These are phyloP conservation scores for Tipula vernalis DNA, from an alignment of 2,888 invertebrate species.

Conservation along the genomic window DNA sequence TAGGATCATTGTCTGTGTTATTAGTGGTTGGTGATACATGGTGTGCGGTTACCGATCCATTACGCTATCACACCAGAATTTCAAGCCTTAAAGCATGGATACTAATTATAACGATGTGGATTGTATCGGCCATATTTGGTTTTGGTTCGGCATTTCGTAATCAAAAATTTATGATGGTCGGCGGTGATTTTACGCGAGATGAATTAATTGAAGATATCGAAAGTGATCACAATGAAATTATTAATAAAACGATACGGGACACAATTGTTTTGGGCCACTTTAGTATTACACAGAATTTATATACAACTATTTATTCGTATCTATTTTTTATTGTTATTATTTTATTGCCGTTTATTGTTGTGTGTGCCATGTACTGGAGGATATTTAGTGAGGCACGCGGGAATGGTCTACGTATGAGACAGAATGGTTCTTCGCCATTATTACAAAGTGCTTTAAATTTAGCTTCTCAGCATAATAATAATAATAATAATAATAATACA, in stretches of 20 bases:
- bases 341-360: constrained; percentile 33
- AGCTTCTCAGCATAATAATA: constrained; percentile 17
- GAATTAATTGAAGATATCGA: background rate
- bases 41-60: constrained; percentile 45
- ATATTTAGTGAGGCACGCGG: constrained; percentile 35
- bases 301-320: constrained; percentile 28
- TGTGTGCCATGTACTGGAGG: constrained; percentile 37
- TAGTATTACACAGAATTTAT: constrained; percentile 15
- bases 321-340: constrained; percentile 34
- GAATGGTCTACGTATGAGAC: constrained; percentile 34
- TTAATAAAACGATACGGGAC: background rate
- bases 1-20: constrained; percentile 33
- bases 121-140: constrained; percentile 32
- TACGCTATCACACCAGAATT: constrained; percentile 43
- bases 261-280: background rate
- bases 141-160: constrained; percentile 32
- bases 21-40: constrained; percentile 42
- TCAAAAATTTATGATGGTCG: constrained; percentile 21
- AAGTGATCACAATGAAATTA: background rate
- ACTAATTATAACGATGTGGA: constrained; percentile 35
- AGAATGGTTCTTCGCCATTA: constrained; percentile 35
- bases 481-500: background rate
- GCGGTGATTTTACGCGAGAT: background rate
- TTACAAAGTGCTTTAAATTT: constrained; percentile 34
- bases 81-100: constrained; percentile 35